Base-by-base conservation (phyloP, 2,888 invertebrate species). In the Trissonchulus sp. region DNA sequence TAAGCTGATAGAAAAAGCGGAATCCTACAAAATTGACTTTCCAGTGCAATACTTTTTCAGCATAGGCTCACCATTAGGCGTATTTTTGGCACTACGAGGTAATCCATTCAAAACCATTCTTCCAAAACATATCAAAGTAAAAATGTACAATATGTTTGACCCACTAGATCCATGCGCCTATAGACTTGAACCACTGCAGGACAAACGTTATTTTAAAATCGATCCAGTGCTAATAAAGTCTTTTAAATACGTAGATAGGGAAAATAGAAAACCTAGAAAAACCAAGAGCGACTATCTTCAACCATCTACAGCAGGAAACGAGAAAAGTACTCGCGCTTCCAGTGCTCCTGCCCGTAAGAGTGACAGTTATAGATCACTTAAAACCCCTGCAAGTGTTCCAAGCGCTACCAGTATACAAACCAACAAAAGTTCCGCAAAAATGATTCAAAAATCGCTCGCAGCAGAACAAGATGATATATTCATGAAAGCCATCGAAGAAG, bases 31-130 rank as follows among this genome's bases (percentile, higher is more conserved):
- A 33, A 15, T 65, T 74, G 73, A 69, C 73, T 84, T 86, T 60
- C 85, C 89, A 88, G 86, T 90, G 77, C 89, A 89, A 79, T 89
- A 90, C 83, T 85, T 90, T 80, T 90, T 90, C 83, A 89, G 89
- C 79, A 84, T 90, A 78, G 90, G 90, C 69, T 90, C 90, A 34
- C 90, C 90, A 0, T 84, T 90, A 75, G 88, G 89, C 38, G 90
- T 90, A 77, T 90, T 90, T 83, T 85, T 90, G 77, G 89, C 89
- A 62, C 83, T 90, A 78, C 86, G 90, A 48, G 87, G 87, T 35
- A 35, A 63, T 18, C 8, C 8, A 15, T 23, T 15, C 8, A 15
- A 8, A 23, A 15, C 48, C 8, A 48, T 48, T 15, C 8, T 48
- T 48, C 48, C 48, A 48, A 48, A 8, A 8, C 48, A 48, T 15